Base-by-base conservation (phyloP, 2,113 vertebrate species). In the Colinus virginianus region DNA sequence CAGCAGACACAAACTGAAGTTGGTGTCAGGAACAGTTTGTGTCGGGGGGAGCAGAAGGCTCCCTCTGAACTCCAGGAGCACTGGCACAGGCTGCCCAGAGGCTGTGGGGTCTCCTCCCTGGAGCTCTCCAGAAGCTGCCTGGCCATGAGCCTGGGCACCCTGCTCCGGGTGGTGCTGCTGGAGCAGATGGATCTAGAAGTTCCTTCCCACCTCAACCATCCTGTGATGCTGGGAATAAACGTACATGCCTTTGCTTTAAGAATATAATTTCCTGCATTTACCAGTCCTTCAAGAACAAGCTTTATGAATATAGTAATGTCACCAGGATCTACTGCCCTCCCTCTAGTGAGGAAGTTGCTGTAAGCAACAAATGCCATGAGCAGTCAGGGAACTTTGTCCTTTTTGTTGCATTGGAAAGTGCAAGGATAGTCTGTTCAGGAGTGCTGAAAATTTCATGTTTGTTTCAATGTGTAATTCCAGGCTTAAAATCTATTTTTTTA, bases 351-450 rank as follows among this genome's bases (percentile, higher is more conserved):
- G 9, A 66, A 25, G 21, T 38, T 87, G 55, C 61, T 2, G 0
- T 69, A 43, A 69, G 49, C 58, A 36, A 26, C 4, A n/a, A 48
- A 42, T 1, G 1, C 3, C 9, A 32, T 55, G 34, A 87, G 46
- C 9, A 34, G 59, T 34, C 20, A 19, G 11, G 43, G 77, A 80
- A 4, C 22, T 34, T 45, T 53, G 59, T 78, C 71, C 53, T 67
- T 51, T 75, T 88, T 67, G 69, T 94, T 96, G 38, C 77, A 70
- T 38, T 87, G 71, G 71, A 86, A 96, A 78, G 40, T 26, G 72
- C 94, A 88, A 74, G 84, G 72, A 42, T 78, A 83, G 62, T 64
- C 36, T 25, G 12, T 42, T 56, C 9, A 21, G 21, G 30, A 87
- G 7, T 48, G 42, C 48, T 45, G 49, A 21, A 16, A 17, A 55